Base-by-base conservation (phyloP, 2,888 invertebrate genomes). In the Diarsia brunnea region DNA sequence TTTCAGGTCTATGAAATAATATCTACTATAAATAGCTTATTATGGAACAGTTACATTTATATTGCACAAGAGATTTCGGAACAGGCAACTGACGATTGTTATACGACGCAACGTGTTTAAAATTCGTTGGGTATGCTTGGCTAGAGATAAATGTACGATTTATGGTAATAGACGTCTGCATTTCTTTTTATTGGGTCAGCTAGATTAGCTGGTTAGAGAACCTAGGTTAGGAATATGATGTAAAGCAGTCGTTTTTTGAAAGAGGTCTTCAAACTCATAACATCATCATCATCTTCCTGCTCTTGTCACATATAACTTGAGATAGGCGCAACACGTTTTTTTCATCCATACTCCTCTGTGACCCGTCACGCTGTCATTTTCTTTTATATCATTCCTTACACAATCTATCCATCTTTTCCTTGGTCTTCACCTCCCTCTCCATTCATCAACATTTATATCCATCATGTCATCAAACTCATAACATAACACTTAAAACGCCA, bases 61-160 rank as follows among this genome's bases (percentile, higher is more conserved):
- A 79, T 86, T 86, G 66, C 86, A 79, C 75, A 86, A 87, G 64
- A 75, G 74, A 73, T 47, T 86, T 86, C 73, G 67, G 73, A 79
- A 73, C 73, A 58, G 79, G 71, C 75, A 77, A 16, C 68, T 68
- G 58, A 38, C 64, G 64, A 82, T 76, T 76, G 73, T 76, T 72
- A 67, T 69, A 66, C 58, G 70, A 81, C 70, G 67, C 73, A 82
- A 76, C 58, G 14, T 70, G 60, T 71, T 83, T 81, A 81, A 76
- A 81, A 81, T 83, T 83, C 82, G 47, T 66, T 49, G 65, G 76
- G 70, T 81, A 81, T 63, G 70, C 76, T 81, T 68, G 24, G 66
- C 69, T 81, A 84, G 43, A 84, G 84, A 82, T 84, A 69, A 76
- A 84, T 77, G 81, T 38, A 19, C 61, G 64, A 73, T 73, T 31